Percentiles rank a stretch among this genome's conserved stretches.
Evolutionary conservation across 2,113 vertebrate species (phyloP).

Genomic region (Protobothrops mucrosquamatus): DNA sequence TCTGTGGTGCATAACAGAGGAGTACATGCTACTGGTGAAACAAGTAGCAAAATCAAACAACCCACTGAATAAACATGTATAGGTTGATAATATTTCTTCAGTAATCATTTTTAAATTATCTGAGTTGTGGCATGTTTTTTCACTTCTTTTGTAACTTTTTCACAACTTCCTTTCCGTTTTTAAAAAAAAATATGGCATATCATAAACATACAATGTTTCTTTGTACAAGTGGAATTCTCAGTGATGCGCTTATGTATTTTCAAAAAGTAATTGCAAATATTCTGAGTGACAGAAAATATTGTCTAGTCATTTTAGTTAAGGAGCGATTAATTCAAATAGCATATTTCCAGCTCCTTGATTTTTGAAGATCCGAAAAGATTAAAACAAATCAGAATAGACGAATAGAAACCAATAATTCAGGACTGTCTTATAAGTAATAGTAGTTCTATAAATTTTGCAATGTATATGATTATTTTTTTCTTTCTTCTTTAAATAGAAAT

Average conservation of each 20-base stretch:
- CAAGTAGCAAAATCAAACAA: constrained; percentile 82
- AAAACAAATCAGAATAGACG: constrained; percentile 42
- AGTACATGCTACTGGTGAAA: constrained; percentile 79
- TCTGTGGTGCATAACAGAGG: constrained; percentile 85
- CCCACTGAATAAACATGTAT: constrained; percentile 71
- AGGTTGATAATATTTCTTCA: constrained; percentile 37
- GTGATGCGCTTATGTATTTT: constrained; percentile 38
- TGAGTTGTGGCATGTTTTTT: constrained; percentile 59
- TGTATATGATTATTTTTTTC: constrained; percentile 10
- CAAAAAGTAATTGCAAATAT: constrained; percentile 39
- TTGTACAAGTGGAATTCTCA: constrained; percentile 44
- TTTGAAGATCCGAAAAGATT: constrained; percentile 43
- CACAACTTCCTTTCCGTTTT: constrained; percentile 55
- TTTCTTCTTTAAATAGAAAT: constrained; percentile 25
- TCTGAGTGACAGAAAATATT: constrained; percentile 46
- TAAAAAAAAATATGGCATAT: constrained; percentile 43
- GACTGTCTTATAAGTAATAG: constrained; percentile 31
- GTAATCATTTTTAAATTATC: constrained; percentile 51
- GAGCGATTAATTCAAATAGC: constrained; percentile 48
- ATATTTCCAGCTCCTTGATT: constrained; percentile 49
- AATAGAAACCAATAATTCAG: constrained; percentile 40
- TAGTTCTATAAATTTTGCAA: constrained; percentile 36
- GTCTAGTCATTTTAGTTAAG: constrained; percentile 49
- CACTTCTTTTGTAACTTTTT: constrained; percentile 57
- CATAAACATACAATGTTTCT: constrained; percentile 40